Conservation (phyloP, 2,113 vertebrate genomes). For the Odocoileus hemionus region DNA sequence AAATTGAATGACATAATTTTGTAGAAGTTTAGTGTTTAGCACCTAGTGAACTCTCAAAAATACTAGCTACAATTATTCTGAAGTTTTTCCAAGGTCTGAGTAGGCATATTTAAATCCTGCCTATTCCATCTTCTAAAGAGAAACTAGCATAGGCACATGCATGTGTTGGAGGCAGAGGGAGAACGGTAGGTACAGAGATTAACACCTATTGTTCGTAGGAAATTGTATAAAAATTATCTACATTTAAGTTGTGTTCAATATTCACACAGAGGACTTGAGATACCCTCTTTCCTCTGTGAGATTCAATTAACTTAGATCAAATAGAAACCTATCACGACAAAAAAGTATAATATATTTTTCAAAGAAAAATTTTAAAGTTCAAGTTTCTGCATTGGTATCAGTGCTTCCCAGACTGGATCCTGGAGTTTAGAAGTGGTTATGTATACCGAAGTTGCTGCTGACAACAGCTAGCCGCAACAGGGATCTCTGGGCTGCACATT, state of each 20-base stretch:
- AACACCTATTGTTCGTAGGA: not conserved
- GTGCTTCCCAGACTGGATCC: not conserved
- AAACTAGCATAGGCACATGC: not conserved
- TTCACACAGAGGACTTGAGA: not conserved
- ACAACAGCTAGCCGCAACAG: not conserved
- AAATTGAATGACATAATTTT: not conserved
- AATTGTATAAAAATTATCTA: not conserved
- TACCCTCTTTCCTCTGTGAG: not conserved
- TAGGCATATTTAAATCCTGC: not conserved
- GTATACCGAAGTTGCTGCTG: not conserved
- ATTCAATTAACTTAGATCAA: not conserved
- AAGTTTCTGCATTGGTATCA: not conserved
- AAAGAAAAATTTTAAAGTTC: not conserved
- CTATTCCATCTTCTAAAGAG: not conserved
- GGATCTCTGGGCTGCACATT: not conserved
- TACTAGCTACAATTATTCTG: not conserved
- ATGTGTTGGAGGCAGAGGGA: no score
- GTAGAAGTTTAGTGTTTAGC: not conserved
- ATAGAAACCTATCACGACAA: not conserved
- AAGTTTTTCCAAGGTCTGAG: not conserved
- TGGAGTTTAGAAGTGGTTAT: not conserved
- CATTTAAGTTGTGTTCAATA: not conserved
- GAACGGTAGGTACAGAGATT: not conserved
- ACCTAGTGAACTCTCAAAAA: not conserved
- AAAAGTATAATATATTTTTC: not conserved